phyloP scores from a whole-genome alignment of 1,140 invertebrate genomes.

The Trichomalopsis sarcophagae region DNA sequence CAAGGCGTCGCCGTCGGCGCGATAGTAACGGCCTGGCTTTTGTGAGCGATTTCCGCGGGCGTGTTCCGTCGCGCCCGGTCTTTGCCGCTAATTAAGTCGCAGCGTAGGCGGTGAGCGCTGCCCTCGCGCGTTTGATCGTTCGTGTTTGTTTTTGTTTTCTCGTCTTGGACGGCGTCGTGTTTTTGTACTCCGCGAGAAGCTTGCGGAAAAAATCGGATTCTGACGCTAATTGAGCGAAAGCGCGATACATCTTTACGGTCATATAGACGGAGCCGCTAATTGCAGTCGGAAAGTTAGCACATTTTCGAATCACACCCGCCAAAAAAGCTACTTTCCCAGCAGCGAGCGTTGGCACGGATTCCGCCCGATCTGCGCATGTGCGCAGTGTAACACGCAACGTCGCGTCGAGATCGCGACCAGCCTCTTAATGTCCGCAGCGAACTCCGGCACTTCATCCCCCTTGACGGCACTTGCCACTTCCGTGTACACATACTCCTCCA shows the following conservation, averaged over 20 bases:
- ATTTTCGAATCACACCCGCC: too few relatives aligned
- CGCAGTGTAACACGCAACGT: too few relatives aligned
- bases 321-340: background rate
- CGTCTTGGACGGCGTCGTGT: too few relatives aligned
- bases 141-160: too few relatives aligned
- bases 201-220: background rate
- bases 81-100: background rate
- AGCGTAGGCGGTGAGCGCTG: background rate
- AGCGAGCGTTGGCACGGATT: slow-evolving; percentile 1
- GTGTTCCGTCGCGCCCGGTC: too few relatives aligned
- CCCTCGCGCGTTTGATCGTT: background rate
- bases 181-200: too few relatives aligned
- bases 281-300: background rate
- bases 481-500: slow-evolving; percentile 64
- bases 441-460: slow-evolving; percentile 58
- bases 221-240: background rate
- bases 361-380: background rate
- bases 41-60: slow-evolving; percentile 12
- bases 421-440: too few relatives aligned
- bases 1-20: background rate
- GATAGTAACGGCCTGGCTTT: background rate
- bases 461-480: slow-evolving; percentile 66
- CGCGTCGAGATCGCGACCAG: too few relatives aligned
- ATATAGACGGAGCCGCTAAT: background rate
- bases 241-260: background rate